Conservation (phyloP, 2,113 vertebrate genomes). For the Pithys albifrons region DNA sequence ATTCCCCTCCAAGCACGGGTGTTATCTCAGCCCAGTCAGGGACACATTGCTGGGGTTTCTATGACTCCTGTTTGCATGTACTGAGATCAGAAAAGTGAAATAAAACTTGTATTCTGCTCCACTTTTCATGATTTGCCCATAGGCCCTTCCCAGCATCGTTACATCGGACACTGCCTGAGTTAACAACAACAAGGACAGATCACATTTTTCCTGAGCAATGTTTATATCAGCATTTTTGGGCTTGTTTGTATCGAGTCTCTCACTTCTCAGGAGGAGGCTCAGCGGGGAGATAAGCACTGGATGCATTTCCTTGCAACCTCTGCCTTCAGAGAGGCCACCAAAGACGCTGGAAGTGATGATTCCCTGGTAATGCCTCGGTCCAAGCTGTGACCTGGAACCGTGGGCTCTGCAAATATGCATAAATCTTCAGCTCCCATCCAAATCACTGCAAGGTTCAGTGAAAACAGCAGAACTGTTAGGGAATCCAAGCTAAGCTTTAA, state of each 20-base stretch:
- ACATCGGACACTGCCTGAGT: accelerated
- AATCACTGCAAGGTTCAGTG: conserved; percentile 60
- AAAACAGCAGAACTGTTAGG: conserved; percentile 34
- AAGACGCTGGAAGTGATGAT: neutral
- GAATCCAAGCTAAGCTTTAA: conserved; percentile 1
- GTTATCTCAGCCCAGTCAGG: accelerated
- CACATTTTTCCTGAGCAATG: neutral
- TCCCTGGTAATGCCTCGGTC: neutral
- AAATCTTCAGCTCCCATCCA: conserved; percentile 60
- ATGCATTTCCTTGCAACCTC: neutral
- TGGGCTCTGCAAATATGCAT: conserved; percentile 52
- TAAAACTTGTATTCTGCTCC: neutral
- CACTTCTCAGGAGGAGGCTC: neutral
- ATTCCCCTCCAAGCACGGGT: accelerated
- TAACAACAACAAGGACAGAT: neutral
- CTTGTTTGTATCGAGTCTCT: neutral
- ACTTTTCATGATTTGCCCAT: accelerated
- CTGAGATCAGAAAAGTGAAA: neutral
- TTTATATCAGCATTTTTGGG: neutral
- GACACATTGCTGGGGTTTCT: neutral
- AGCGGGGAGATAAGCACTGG: neutral
- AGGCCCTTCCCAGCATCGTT: neutral
- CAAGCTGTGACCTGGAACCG: conserved; percentile 62
- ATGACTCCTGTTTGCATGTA: accelerated
- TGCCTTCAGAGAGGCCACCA: conserved; percentile 41